Evolutionary conservation across 1,140 invertebrate species (phyloP), one percentile per base, ranked within the genome.

Genomic region (Caenorhabditis inopinata): DNA sequence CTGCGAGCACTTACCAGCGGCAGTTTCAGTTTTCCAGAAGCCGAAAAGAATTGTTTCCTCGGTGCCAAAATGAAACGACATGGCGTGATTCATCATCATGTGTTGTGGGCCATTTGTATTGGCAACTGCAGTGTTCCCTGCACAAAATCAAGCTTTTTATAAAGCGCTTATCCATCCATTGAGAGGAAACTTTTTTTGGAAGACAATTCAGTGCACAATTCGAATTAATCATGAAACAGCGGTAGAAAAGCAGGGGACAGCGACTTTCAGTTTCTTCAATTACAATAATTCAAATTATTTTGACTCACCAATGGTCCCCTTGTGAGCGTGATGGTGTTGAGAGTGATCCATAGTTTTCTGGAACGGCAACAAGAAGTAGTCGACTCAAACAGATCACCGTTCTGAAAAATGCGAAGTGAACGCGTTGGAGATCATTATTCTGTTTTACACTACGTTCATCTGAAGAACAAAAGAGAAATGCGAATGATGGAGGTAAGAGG

Each of bases 31-130:
- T 51, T 77, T 83, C 86, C 86, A 87, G 78, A 85, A 88, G 27
- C 45, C 62, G 53, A 87, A 87, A 12, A 87, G 85, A 35, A 87
- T 83, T 4, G 83, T 84, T 62, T 88, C 87, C 12, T 73, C 51
- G 46, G 77, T 81, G 9, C 87, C 85, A 79, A 88, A 88, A 79
- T 87, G 87, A 47, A 88, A 87, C 11, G 76, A 51, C 86, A 87
- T 87, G 6, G 85, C 78, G 79, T 80, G 79, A 23, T 58, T 25
- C 35, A 48, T 47, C 79, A 81, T 81, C 58, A 68, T 68, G 23
- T 68, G 58, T 38, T 47, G 25, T 11, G 35, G 62, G 23, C 21
- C 6, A 32, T 48, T 32, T 35, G 46, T 49, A 12, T 32, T 62
- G 35, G 35, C 38, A 16, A 58, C 42, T 23, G 35, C 76, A 18